Conservation (phyloP, 2,113 vertebrate genomes). For the Zosterops japonicus region DNA sequence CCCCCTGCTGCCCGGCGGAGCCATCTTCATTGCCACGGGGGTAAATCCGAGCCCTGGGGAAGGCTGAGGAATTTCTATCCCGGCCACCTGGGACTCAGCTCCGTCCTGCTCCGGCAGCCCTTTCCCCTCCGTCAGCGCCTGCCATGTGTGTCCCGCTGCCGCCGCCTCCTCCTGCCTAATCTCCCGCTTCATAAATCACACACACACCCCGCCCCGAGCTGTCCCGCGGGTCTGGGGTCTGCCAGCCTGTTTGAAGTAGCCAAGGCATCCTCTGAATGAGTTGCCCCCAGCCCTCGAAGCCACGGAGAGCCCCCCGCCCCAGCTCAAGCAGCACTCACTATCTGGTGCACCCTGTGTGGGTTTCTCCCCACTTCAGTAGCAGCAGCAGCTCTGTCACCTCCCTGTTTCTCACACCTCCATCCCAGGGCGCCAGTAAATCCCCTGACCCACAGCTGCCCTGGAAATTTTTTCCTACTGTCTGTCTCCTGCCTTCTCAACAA, state of each 20-base stretch:
- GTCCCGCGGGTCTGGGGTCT: not conserved
- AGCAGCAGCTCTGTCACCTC: not conserved
- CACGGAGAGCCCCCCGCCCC: not conserved
- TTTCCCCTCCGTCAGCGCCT: not conserved
- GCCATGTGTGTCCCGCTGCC: not conserved
- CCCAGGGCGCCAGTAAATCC: not conserved
- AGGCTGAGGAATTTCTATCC: not conserved
- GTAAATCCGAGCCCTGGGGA: not conserved
- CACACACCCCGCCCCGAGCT: not conserved
- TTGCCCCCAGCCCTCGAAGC: not conserved
- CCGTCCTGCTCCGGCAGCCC: not conserved
- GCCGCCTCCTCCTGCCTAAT: not conserved
- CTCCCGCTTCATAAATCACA: not conserved
- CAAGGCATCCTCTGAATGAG: not conserved
- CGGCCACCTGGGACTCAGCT: not conserved
- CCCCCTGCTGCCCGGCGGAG: fast-evolving
- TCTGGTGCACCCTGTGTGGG: not conserved
- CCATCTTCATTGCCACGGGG: fast-evolving
- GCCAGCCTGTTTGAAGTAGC: not conserved
- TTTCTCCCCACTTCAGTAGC: not conserved
- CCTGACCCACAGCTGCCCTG: not conserved
- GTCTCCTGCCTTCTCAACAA: slow-evolving; percentile 26
- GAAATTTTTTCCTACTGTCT: slow-evolving; percentile 17
- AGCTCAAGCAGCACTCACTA: fast-evolving
- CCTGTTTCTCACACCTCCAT: not conserved